phyloP scores from a whole-genome alignment of 2,888 invertebrate genomes.

The Chouioia cunea region DNA sequence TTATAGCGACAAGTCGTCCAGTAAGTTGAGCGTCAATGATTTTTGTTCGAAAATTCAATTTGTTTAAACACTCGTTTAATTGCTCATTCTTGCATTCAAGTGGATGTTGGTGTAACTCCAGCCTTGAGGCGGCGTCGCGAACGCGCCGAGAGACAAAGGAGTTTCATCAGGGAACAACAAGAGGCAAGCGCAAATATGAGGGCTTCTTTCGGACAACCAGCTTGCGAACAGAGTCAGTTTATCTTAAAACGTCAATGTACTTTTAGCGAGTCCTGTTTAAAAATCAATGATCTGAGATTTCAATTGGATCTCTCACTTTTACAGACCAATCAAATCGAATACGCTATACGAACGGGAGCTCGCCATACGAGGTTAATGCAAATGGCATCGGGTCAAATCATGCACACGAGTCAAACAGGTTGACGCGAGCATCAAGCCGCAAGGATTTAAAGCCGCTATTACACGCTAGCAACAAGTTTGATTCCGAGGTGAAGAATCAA shows the following conservation, averaged over 20 bases:
- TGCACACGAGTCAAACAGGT: slow-evolving; percentile 59
- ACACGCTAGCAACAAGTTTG: slow-evolving; percentile 73
- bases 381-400: slow-evolving; percentile 52
- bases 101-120: slow-evolving; percentile 83
- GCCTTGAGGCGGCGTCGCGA: slow-evolving; percentile 84
- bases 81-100: slow-evolving; percentile 46
- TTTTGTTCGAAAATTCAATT: too few relatives aligned
- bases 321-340: slow-evolving; percentile 60
- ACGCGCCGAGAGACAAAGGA: slow-evolving; percentile 86
- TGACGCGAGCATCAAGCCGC: slow-evolving; percentile 62
- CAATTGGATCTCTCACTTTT: slow-evolving; percentile 3
- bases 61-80: too few relatives aligned
- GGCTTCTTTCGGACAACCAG: slow-evolving; percentile 64
- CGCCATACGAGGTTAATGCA: slow-evolving; percentile 60
- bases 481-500: slow-evolving; percentile 69
- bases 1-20: slow-evolving; percentile 70
- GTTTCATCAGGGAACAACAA: slow-evolving; percentile 86
- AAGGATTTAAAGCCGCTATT: slow-evolving; percentile 72
- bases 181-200: slow-evolving; percentile 74
- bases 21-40: neutral
- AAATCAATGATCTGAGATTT: neutral
- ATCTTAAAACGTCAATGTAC: neutral
- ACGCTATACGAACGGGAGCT: slow-evolving; percentile 62
- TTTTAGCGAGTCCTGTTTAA: neutral
- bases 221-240: slow-evolving; percentile 64